Percentiles rank a stretch among this genome's conserved stretches.
These are phyloP conservation scores for Misgurnus mizolepis DNA, from an alignment of 2,113 vertebrate species.

Conservation along the genomic window DNA sequence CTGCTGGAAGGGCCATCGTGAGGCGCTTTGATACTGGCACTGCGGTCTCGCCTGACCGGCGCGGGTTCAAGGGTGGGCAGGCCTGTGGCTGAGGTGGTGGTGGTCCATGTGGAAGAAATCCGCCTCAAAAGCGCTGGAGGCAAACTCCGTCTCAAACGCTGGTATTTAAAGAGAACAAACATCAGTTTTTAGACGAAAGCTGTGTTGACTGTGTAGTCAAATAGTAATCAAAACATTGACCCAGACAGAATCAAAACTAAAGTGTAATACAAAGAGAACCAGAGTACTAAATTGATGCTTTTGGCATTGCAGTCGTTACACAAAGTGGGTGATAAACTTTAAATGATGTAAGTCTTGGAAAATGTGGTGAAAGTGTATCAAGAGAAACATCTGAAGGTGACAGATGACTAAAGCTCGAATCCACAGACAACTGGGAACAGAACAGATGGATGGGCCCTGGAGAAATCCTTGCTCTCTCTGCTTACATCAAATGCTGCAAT, in stretches of 20 bases:
- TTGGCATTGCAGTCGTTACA: not conserved
- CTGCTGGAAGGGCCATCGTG: conserved; percentile 84
- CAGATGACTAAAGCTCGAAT: conserved; percentile 7
- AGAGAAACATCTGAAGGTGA: conserved; percentile 31
- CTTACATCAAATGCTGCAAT: conserved; percentile 5
- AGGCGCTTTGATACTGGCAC: conserved; percentile 85
- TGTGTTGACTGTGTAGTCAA: not conserved
- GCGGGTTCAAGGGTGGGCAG: conserved; percentile 93
- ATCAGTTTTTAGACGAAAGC: conserved; percentile 3
- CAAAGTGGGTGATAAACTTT: not conserved
- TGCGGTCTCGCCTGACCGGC: conserved; percentile 88
- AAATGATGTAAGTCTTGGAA: conserved; percentile 16
- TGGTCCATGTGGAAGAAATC: conserved; percentile 97
- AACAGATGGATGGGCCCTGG: conserved; percentile 43
- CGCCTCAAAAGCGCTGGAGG: conserved; percentile 87
- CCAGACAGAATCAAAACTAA: conserved; percentile 4
- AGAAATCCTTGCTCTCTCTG: conserved; percentile 12
- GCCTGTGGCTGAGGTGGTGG: conserved; percentile 96
- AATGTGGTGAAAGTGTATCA: not conserved
- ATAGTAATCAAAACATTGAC: conserved; percentile 25
- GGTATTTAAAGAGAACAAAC: conserved; percentile 35
- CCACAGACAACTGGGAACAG: conserved; percentile 7
- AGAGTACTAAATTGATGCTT: not conserved
- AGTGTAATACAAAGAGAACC: not conserved
- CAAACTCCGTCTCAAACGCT: conserved; percentile 90